Percentiles rank a stretch among this genome's conserved stretches.
These are phyloP conservation scores for Protomyctophum bolini DNA, from an alignment of 2,113 vertebrate species.

Conservation along the genomic window DNA sequence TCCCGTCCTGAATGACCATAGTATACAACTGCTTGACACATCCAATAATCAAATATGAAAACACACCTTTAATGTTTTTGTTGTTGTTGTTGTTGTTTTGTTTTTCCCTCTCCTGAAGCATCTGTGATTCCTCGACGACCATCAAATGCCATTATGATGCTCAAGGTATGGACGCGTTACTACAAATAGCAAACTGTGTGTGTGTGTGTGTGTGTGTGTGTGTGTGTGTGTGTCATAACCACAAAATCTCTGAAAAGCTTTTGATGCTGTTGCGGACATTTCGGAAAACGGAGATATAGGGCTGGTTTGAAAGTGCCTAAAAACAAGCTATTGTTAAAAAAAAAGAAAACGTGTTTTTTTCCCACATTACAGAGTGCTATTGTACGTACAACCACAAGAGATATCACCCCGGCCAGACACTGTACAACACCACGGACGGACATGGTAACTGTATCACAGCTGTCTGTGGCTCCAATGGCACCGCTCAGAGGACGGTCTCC, in stretches of 20 bases:
- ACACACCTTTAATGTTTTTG: slow-evolving; percentile 10
- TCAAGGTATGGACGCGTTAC: slow-evolving; percentile 47
- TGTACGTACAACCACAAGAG: slow-evolving; percentile 79
- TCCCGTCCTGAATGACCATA: too few species aligned
- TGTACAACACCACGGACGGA: slow-evolving; percentile 88
- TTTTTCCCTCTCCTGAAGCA: slow-evolving; percentile 47
- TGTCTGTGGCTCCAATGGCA: slow-evolving; percentile 80
- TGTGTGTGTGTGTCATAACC: too few species aligned
- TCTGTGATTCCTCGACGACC: slow-evolving; percentile 56
- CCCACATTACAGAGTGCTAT: slow-evolving; percentile 76
- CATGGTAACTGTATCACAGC: slow-evolving; percentile 83
- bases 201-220: too few species aligned
- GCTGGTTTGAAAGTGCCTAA: too few species aligned
- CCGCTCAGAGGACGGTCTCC: slow-evolving; percentile 60
- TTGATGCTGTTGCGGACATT: too few species aligned
- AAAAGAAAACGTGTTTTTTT: neutral
- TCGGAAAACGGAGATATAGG: too few species aligned
- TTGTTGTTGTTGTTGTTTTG: neutral
- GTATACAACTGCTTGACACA: neutral
- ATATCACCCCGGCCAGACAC: slow-evolving; percentile 66
- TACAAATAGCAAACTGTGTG: neutral
- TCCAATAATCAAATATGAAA: slow-evolving; percentile 5
- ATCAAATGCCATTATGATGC: slow-evolving; percentile 58
- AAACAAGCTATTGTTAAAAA: neutral
- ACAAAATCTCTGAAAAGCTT: too few species aligned